Conservation (phyloP, 2,797 vertebrate genomes). For the Leptodactylus fallax region DNA sequence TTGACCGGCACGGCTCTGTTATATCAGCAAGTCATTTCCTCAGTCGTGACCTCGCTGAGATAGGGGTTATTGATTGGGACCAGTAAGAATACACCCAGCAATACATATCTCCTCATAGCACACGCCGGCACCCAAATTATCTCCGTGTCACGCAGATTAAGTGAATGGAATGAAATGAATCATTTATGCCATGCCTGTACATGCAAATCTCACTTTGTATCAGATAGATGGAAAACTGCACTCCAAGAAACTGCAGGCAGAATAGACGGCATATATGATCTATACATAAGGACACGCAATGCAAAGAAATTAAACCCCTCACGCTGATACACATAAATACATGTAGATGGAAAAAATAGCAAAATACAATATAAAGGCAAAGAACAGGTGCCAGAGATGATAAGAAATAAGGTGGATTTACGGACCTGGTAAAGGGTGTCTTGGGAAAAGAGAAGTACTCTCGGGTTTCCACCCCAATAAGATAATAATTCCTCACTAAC, state of each 20-base stretch:
- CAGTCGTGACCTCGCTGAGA: constrained; percentile 36
- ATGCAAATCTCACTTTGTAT: constrained; percentile 56
- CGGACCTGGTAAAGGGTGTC: no score
- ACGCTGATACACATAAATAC: not conserved
- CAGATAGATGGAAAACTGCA: constrained; percentile 44
- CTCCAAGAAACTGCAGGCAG: not conserved
- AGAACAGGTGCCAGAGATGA: no score
- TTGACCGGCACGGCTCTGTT: constrained; percentile 6
- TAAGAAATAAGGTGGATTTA: no score
- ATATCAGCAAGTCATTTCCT: constrained; percentile 53
- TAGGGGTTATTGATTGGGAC: constrained; percentile 48
- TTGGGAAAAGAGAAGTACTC: no score
- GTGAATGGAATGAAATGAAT: constrained; percentile 59
- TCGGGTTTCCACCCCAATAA: no score
- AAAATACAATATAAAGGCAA: no score
- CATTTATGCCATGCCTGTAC: constrained; percentile 51
- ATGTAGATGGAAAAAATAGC: not conserved
- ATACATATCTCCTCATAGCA: constrained; percentile 41
- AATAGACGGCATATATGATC: not conserved
- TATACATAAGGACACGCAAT: not conserved
- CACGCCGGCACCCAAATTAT: constrained; percentile 46
- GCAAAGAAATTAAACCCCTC: not conserved
- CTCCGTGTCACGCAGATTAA: constrained; percentile 53
- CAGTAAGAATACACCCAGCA: not conserved
- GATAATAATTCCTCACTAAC: no score